Conservation (phyloP, 2,888 invertebrate genomes). For the Hemistola chrysoprasaria region DNA sequence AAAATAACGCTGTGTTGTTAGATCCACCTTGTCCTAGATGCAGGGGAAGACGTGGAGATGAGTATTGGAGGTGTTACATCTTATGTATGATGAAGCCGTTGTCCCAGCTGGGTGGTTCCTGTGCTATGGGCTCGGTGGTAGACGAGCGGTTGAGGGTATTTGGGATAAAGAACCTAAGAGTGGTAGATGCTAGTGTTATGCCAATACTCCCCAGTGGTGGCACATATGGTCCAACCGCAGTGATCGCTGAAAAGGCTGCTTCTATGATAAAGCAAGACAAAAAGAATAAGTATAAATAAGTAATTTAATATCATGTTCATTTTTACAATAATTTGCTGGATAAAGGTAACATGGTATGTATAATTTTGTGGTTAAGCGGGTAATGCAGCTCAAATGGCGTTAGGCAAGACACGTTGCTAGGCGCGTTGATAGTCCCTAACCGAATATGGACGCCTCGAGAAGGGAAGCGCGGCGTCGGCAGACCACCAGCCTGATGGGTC, state of each 20-base stretch:
- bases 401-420: too few species aligned
- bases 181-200: not conserved
- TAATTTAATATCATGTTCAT: too few species aligned
- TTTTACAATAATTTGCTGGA: too few species aligned
- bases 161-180: conserved; percentile 4
- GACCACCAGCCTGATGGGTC: too few species aligned
- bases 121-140: conserved; percentile 22
- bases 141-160: conserved; percentile 11
- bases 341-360: too few species aligned
- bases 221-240: not conserved
- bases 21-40: conserved; percentile 2
- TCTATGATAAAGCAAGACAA: not conserved
- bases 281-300: too few species aligned
- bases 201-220: not conserved
- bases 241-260: conserved; percentile 1
- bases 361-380: too few species aligned
- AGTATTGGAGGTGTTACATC: conserved; percentile 1
- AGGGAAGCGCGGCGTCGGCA: too few species aligned
- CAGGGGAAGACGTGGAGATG: not conserved
- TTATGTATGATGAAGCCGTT: conserved; percentile 9
- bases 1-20: conserved; percentile 16
- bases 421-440: too few species aligned
- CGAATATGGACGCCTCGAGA: too few species aligned
- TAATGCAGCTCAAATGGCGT: too few species aligned
- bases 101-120: conserved; percentile 8